Evolutionary conservation across 2,888 invertebrate genomes (phyloP), one percentile per base, ranked within the genome.

Genomic region (Furcula furcula): DNA sequence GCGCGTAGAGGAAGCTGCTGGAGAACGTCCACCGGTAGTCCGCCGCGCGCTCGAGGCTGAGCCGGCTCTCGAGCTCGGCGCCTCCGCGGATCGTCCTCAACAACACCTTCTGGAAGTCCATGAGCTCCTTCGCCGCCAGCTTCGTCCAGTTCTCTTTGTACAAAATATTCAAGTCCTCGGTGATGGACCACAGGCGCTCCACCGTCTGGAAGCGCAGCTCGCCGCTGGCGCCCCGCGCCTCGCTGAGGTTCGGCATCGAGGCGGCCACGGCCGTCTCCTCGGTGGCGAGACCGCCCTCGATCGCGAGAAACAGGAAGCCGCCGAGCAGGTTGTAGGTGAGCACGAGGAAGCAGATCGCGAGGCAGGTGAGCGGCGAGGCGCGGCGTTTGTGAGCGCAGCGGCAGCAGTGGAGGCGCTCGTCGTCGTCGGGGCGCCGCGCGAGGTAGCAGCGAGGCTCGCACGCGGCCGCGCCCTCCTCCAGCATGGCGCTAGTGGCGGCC

Each of bases 71-170:
- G 54, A 62, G 76, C 46, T 49, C 46, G 19, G 80, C 81, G 7
- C 85, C 84, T 29, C 88, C 73, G 20, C 70, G 64, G 56, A 83
- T 72, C 2, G 90, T 87, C 49, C 87, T 81, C 37, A 91, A 81
- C 35, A 92, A 60, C 31, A 90, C 88, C 56, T 93, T 93, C 82
- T 97, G 95, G 71, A 96, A 96, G 64, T 94, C 92, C 75, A 94
- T 91, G 54, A 98, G 94, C 77, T 96, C 95, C 51, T 94, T 92
- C n/a, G 96, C 95, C 0, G 97, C 97, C 46, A 95, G 76, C 49
- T 93, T 91, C 9, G 97, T 97, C 97, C 97, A 98, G 77, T 97
- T 97, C 62, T 95, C 95, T 65, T 95, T 94, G 73, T 97, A 96
- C 36, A 98, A 87, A 55, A 97, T 95, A 74, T 97, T 97, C 34